These are phyloP conservation scores for Deilephila elpenor DNA, from an alignment of 2,888 invertebrate genomes.

Conservation along the genomic window DNA sequence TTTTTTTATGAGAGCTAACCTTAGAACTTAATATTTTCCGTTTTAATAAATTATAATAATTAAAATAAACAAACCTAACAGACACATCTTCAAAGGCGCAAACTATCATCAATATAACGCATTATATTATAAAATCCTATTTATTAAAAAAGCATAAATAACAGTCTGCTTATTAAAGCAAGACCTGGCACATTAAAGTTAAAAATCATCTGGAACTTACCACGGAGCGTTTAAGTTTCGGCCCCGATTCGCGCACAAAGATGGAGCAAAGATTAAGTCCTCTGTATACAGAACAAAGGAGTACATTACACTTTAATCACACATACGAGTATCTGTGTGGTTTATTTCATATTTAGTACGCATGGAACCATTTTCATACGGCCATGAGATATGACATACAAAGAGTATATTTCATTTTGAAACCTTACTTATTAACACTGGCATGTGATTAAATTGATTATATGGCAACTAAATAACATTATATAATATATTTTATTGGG, in stretches of 20 bases:
- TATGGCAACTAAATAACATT: neutral
- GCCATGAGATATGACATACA: neutral
- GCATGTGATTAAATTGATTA: neutral
- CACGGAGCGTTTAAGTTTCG: constrained; percentile 18
- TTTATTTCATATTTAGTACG: constrained; percentile 16
- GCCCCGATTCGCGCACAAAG: constrained; percentile 33
- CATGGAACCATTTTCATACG: neutral
- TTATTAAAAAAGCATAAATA: no score
- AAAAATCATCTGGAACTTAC: constrained; percentile 17
- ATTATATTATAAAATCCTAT: no score
- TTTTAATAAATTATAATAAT: no score
- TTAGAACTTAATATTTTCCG: no score
- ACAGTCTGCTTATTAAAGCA: neutral
- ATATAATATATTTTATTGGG: no score
- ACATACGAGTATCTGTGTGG: constrained; percentile 20
- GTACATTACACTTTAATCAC: constrained; percentile 40
- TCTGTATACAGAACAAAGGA: constrained; percentile 41
- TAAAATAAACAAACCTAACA: no score
- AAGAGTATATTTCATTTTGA: neutral
- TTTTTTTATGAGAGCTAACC: no score
- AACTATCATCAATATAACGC: no score
- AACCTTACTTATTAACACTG: neutral
- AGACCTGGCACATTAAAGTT: neutral
- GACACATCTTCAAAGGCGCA: no score
- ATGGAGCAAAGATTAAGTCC: constrained; percentile 43